Evolutionary conservation across 1,140 invertebrate genomes (phyloP).

Genomic region (Papilio helenus): DNA sequence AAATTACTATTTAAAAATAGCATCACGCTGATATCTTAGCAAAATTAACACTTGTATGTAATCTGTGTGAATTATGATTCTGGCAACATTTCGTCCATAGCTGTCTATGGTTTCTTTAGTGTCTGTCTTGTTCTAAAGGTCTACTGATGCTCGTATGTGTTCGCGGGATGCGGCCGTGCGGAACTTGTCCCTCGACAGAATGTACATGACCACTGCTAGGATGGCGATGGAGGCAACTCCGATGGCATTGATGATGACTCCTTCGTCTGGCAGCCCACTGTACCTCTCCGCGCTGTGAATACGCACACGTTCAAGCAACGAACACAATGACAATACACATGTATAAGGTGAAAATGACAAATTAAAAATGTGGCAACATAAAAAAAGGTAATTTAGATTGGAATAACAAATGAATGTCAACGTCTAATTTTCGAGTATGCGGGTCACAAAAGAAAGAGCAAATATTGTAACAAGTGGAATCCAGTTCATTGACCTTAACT

Average conservation of each 20-base stretch:
- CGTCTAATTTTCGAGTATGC: not conserved
- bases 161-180: slow-evolving; percentile 62
- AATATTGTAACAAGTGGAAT: slow-evolving; percentile 8
- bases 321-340: slow-evolving; percentile 51
- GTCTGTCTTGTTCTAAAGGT: slow-evolving; percentile 63
- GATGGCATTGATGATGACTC: slow-evolving; percentile 89
- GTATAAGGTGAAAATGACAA: slow-evolving; percentile 44
- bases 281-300: slow-evolving; percentile 84
- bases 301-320: slow-evolving; percentile 69
- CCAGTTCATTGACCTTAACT: not conserved
- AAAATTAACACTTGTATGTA: slow-evolving; percentile 15
- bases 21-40: slow-evolving; percentile 32
- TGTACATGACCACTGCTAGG: slow-evolving; percentile 85
- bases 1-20: slow-evolving; percentile 33
- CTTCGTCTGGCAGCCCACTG: slow-evolving; percentile 86
- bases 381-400: not conserved
- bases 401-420: not conserved
- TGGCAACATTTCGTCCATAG: not conserved
- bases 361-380: slow-evolving; percentile 19
- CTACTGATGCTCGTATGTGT: slow-evolving; percentile 74
- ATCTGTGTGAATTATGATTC: slow-evolving; percentile 24
- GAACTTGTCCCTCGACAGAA: slow-evolving; percentile 77
- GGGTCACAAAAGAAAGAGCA: not conserved
- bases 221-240: slow-evolving; percentile 88
- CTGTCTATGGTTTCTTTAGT: not conserved